phyloP scores from a whole-genome alignment of 1,140 invertebrate genomes.

The Capitella teleta region DNA sequence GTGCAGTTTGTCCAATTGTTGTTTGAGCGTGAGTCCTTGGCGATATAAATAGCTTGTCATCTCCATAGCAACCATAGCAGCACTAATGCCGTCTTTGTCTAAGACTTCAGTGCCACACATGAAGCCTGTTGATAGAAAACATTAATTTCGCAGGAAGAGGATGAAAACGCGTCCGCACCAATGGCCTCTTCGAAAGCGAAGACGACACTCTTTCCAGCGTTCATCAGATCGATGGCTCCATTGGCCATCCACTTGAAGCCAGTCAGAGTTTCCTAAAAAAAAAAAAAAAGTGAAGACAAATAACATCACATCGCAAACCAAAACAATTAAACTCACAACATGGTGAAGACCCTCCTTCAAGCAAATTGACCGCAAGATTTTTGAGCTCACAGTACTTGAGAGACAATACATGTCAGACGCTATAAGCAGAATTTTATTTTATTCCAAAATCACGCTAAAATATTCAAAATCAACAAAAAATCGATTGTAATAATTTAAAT shows the following conservation, averaged over 20 bases:
- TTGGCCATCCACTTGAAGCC: slow-evolving; percentile 99
- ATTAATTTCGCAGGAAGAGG: no score
- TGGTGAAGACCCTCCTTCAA: slow-evolving; percentile 71
- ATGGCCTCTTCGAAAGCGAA: slow-evolving; percentile 84
- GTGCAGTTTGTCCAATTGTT: slow-evolving; percentile 75
- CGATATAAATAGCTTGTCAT: slow-evolving; percentile 60
- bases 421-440: no score
- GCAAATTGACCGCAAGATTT: slow-evolving; percentile 79
- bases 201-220: slow-evolving; percentile 55
- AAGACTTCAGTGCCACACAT: slow-evolving; percentile 75
- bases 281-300: slow-evolving; percentile 3
- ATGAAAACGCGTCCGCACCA: no score
- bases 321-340: slow-evolving; percentile 34
- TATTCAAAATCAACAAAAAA: no score
- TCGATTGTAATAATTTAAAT: no score
- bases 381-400: slow-evolving; percentile 92
- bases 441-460: no score
- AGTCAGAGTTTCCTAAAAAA: slow-evolving; percentile 78
- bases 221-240: slow-evolving; percentile 59
- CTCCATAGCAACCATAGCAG: slow-evolving; percentile 66
- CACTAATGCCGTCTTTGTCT: slow-evolving; percentile 92
- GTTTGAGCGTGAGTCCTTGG: slow-evolving; percentile 52
- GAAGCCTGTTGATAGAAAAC: slow-evolving; percentile 52
- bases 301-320: background rate
- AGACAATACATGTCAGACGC: slow-evolving; percentile 59